Base-by-base conservation (phyloP, 1,140 invertebrate species). In the Drosophila repletoides region DNA sequence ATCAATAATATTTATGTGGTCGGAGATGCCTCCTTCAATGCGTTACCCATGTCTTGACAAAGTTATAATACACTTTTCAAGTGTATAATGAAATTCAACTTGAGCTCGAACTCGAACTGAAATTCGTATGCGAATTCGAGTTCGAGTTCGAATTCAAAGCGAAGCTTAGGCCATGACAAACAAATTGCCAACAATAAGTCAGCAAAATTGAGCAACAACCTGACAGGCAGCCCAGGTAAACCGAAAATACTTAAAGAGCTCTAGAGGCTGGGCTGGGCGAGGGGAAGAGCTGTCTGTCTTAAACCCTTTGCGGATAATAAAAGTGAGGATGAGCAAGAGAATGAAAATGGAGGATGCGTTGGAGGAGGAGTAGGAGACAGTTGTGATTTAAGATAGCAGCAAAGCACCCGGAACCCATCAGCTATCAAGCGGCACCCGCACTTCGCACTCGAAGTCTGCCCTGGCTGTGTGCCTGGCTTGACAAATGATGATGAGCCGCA, bases 401-500 rank as follows among this genome's bases (percentile, higher is more conserved):
- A 48, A 24, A 58, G 60, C 52, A 56, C 5, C 40, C 55, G 56
- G 41, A 38, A 26, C 33, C 14, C 24, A 49, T 31, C 40, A 58
- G 40, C 58, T 43, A 52, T 52, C 34, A 33, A 24, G 46, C 58
- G 36, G 58, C 58, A 61, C 58, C 58, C 58, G 49, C 59, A 53
- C 59, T 43, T 43, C 36, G 9, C 43, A 59, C 55, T 19, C 41
- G 15, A 15, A 0, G 14, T 5, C 29, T 12, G 21, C 28, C 21
- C 14, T 41, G 14, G 15, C 36, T 2, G 7, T 22, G 28, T 1
- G 14, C 9, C 34, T 40, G 53, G 28, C 53, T 49, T 65, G 61
- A 65, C 61, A 58, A 65, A 65, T 65, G 53, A 65, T 65, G 61
- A 65, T 65, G 61, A 65, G 63, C 53, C 53, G 63, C 63, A 65